Evolutionary conservation across 2,797 vertebrate genomes (phyloP).

Genomic region (Anguilla megastoma): DNA sequence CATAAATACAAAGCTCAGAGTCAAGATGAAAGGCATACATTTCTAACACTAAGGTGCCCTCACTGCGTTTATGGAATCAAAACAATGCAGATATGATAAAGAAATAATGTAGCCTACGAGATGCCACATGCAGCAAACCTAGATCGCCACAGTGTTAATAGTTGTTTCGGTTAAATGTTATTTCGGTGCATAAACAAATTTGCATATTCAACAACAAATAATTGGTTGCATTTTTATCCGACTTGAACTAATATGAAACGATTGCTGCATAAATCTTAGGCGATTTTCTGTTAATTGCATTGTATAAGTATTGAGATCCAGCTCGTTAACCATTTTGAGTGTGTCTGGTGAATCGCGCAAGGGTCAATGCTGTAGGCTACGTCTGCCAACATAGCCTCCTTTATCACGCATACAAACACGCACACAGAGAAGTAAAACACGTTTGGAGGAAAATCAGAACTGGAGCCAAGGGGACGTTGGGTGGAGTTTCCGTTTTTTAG

Average conservation of each 20-base stretch:
- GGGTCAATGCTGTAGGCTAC: constrained; percentile 23
- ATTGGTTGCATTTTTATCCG: background rate
- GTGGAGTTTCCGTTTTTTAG: background rate
- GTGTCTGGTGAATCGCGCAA: background rate
- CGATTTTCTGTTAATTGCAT: background rate
- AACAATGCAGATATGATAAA: background rate
- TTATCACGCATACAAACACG: constrained; percentile 17
- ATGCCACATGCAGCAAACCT: background rate
- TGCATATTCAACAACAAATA: background rate
- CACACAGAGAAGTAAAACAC: background rate
- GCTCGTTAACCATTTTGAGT: background rate
- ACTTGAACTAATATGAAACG: background rate
- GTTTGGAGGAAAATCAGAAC: background rate
- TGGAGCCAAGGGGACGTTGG: background rate
- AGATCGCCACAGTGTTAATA: background rate
- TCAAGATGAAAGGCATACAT: constrained; percentile 19
- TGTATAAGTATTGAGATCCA: background rate
- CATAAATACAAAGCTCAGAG: constrained; percentile 15
- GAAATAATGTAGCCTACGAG: background rate
- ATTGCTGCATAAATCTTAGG: background rate
- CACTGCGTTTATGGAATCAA: background rate
- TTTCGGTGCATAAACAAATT: background rate
- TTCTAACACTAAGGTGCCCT: background rate
- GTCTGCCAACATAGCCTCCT: constrained; percentile 15
- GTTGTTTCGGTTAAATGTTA: background rate